A percentile compares a stretch with the other conserved stretches of the same genome.
These are phyloP conservation scores for Steinernema feltiae DNA, from an alignment of 1,140 invertebrate genomes.

Conservation along the genomic window DNA sequence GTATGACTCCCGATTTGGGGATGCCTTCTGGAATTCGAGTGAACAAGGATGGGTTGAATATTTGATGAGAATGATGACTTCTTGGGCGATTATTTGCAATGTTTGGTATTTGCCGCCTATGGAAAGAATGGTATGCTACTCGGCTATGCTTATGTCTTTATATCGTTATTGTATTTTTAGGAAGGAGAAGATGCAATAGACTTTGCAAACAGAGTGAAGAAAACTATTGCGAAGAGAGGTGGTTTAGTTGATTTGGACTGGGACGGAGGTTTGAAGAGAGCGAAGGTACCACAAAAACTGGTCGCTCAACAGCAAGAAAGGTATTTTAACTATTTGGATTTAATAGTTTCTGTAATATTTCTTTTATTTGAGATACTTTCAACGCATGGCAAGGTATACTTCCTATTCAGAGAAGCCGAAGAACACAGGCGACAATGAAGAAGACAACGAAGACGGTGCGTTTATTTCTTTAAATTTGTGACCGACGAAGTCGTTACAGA, in stretches of 20 bases:
- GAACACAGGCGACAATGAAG: slow-evolving; percentile 58
- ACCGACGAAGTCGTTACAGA: not conserved
- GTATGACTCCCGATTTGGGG: slow-evolving; percentile 97
- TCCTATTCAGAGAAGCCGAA: slow-evolving; percentile 16
- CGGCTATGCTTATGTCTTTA: not conserved
- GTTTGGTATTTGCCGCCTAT: slow-evolving; percentile 98
- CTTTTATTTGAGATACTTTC: not conserved
- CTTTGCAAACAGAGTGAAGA: slow-evolving; percentile 63
- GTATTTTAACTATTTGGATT: not conserved
- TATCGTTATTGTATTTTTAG: slow-evolving; percentile 43
- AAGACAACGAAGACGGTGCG: slow-evolving; percentile 62
- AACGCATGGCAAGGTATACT: not conserved
- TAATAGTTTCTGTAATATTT: not conserved
- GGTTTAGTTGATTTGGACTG: slow-evolving; percentile 63
- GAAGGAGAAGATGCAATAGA: slow-evolving; percentile 60
- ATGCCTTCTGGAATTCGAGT: slow-evolving; percentile 96
- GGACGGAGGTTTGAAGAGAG: slow-evolving; percentile 54
- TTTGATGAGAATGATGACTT: slow-evolving; percentile 95
- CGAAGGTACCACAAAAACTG: slow-evolving; percentile 47
- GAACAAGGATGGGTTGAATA: slow-evolving; percentile 89
- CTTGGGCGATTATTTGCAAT: slow-evolving; percentile 97
- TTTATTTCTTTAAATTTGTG: not conserved
- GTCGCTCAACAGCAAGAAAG: slow-evolving; percentile 30
- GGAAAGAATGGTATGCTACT: slow-evolving; percentile 55
- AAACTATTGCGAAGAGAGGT: slow-evolving; percentile 61